Percentiles rank a stretch among this genome's conserved stretches.
Evolutionary conservation across 2,113 vertebrate species (phyloP).

Genomic region (Centropus unirufus): DNA sequence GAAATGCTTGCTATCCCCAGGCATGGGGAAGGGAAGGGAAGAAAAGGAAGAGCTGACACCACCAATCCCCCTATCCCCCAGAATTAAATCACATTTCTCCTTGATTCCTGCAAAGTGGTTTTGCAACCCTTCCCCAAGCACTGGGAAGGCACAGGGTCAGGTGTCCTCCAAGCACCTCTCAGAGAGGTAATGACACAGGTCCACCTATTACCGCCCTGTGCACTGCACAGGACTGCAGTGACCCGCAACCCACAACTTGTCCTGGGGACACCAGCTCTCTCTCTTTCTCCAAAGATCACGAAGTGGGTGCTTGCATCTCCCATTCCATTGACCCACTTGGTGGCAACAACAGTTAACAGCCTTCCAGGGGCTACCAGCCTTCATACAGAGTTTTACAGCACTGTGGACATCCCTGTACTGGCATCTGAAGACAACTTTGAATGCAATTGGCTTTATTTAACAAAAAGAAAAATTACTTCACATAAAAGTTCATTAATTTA

Average conservation of each 20-base stretch:
- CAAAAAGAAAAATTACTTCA: neutral
- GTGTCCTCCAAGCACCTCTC: accelerated
- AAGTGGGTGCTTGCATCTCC: neutral
- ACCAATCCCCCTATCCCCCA: too few species aligned
- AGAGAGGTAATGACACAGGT: neutral
- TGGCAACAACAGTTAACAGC: neutral
- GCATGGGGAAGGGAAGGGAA: neutral
- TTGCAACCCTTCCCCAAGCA: neutral
- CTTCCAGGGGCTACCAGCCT: neutral
- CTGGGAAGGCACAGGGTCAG: neutral
- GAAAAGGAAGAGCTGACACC: neutral
- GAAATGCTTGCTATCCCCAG: neutral
- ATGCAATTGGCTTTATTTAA: neutral
- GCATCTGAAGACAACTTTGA: neutral
- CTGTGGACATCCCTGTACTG: accelerated
- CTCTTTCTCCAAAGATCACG: neutral
- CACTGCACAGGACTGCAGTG: neutral
- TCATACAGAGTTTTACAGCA: neutral
- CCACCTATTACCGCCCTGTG: neutral
- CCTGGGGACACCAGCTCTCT: neutral
- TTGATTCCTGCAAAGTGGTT: neutral
- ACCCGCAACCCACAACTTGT: neutral
- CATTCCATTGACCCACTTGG: neutral
- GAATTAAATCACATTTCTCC: neutral
- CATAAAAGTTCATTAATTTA: neutral